Conservation (phyloP, 2,797 vertebrate species). For the Tragopan temminckii region DNA sequence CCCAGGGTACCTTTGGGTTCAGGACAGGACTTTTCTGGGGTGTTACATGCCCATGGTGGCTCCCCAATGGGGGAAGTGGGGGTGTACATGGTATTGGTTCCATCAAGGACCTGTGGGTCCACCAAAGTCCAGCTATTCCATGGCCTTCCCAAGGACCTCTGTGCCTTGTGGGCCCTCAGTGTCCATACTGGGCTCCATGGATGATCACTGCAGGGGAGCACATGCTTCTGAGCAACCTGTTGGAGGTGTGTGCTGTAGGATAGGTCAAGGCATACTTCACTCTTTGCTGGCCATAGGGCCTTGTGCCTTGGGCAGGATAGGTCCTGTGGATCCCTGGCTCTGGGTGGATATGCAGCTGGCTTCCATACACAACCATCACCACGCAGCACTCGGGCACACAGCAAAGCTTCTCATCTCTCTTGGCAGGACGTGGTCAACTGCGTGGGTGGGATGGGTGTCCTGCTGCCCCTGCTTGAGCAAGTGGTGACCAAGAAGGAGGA, state of each 20-base stretch:
- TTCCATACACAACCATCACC: accelerated
- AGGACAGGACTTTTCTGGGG: neutral
- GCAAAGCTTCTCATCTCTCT: neutral
- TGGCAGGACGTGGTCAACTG: conserved; percentile 93
- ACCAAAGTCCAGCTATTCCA: neutral
- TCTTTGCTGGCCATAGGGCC: neutral
- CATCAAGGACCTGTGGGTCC: neutral
- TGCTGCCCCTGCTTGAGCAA: conserved; percentile 92
- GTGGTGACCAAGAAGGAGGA: conserved; percentile 84
- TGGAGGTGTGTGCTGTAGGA: neutral
- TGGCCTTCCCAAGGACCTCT: neutral
- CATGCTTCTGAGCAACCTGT: neutral
- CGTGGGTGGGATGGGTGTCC: conserved; percentile 90
- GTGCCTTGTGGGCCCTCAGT: neutral
- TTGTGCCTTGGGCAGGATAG: neutral
- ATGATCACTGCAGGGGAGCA: neutral
- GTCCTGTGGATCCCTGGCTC: accelerated
- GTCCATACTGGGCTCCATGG: accelerated
- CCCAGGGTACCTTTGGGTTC: accelerated
- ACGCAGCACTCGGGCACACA: neutral
- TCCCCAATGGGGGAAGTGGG: neutral
- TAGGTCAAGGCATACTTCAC: neutral
- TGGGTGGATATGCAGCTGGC: accelerated
- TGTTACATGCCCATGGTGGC: neutral
- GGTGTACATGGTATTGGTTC: accelerated